Evolutionary conservation across 2,113 vertebrate species (phyloP).

Genomic region (Microcebus griseorufus): DNA sequence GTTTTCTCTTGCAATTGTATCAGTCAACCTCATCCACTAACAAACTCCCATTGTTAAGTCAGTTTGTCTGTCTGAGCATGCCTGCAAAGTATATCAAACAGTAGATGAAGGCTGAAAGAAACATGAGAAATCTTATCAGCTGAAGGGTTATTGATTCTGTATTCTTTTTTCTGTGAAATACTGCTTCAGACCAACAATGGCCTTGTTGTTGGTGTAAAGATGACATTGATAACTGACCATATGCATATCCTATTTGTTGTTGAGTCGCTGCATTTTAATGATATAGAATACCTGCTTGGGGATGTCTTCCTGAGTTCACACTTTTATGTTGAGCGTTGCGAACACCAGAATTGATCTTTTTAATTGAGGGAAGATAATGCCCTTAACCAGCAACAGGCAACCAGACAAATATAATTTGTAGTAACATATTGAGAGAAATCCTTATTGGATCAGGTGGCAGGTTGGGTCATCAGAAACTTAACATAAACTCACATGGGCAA

Average conservation of each 20-base stretch:
- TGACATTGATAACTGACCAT: neutral
- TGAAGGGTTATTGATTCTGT: neutral
- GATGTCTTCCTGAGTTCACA: neutral
- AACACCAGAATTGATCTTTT: neutral
- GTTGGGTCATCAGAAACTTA: neutral
- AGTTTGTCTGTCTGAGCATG: neutral
- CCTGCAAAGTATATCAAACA: neutral
- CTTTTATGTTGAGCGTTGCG: neutral
- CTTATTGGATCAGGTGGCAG: neutral
- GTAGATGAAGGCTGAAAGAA: neutral
- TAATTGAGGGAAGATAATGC: neutral
- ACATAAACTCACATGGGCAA: neutral
- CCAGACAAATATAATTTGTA: neutral
- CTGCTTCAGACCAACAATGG: neutral
- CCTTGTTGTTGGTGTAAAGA: neutral
- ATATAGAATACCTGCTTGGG: neutral
- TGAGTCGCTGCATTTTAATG: neutral
- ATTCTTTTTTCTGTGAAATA: neutral
- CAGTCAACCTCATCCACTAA: neutral
- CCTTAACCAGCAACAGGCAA: neutral
- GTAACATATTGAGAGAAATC: neutral
- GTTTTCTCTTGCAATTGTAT: neutral
- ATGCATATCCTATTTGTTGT: neutral
- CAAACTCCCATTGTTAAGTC: neutral
- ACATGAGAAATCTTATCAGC: neutral